These are phyloP conservation scores for human DNA, from an alignment of 2,113 vertebrate species.

Conservation along the genomic window DNA sequence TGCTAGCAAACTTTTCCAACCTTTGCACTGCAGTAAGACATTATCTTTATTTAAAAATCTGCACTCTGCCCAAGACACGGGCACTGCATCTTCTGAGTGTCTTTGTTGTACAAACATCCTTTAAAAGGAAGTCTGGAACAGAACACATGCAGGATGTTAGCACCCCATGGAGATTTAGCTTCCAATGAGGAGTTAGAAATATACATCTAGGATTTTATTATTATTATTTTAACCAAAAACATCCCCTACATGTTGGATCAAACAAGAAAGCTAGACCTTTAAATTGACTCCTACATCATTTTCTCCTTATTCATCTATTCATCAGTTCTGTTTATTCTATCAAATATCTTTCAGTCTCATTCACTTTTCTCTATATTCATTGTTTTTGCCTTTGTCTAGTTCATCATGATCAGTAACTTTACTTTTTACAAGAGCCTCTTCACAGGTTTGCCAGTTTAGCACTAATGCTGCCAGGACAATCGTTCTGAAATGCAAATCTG, in stretches of 20 bases:
- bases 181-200: neutral
- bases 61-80: neutral
- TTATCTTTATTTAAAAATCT: neutral
- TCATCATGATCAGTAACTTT: neutral
- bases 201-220: neutral
- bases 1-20: neutral
- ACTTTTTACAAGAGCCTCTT: neutral
- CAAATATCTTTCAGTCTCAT: neutral
- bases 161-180: neutral
- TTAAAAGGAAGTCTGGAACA: neutral
- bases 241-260: neutral
- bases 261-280: neutral
- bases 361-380: neutral
- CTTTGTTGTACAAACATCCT: neutral
- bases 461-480: neutral
- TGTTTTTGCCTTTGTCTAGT: neutral
- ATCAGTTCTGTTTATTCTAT: neutral
- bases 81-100: neutral
- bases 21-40: neutral
- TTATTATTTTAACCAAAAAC: neutral
- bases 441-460: neutral
- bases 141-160: neutral
- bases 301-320: neutral
- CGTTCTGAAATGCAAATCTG: neutral
- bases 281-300: neutral